Percentiles rank a stretch among this genome's conserved stretches.
phyloP scores from a whole-genome alignment of 2,113 vertebrate species.

The Lucifuga dentata region DNA sequence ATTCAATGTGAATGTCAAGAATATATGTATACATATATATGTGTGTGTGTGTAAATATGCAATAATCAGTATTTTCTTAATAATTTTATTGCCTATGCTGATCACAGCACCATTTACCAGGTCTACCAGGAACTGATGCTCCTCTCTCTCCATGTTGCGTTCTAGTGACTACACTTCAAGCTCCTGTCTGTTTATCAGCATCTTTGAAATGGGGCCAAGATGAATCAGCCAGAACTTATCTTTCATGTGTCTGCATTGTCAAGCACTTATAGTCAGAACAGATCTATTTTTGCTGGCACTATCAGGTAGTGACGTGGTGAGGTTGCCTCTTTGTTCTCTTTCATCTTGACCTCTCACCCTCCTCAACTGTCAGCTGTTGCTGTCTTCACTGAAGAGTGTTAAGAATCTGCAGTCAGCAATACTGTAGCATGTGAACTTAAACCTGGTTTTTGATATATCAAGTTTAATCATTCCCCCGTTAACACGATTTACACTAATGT shows the following conservation, averaged over 20 bases:
- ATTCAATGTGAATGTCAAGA: no score
- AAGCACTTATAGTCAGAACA: neutral
- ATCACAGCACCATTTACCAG: no score
- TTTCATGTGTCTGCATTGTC: neutral
- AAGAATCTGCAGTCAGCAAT: conserved; percentile 33
- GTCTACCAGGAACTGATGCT: neutral
- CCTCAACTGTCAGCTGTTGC: conserved; percentile 16
- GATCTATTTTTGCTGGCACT: neutral
- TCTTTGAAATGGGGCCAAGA: neutral
- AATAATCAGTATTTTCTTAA: no score
- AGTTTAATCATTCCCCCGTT: conserved; percentile 23
- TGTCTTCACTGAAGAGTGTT: neutral
- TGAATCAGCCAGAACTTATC: conserved; percentile 19
- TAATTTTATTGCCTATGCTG: no score
- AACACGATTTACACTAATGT: neutral
- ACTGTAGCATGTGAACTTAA: conserved; percentile 34
- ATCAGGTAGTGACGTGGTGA: conserved; percentile 6
- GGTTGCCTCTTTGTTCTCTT: conserved; percentile 8
- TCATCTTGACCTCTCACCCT: neutral
- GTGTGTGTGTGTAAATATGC: no score
- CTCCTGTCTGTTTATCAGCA: neutral
- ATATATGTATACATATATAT: no score
- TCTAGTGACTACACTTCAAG: no score
- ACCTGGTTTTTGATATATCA: conserved; percentile 29
- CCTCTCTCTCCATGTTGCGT: no score